A percentile compares a stretch with the other conserved stretches of the same genome.
These are phyloP conservation scores for Sympetrum striolatum DNA, from an alignment of 2,888 invertebrate genomes.

Conservation along the genomic window DNA sequence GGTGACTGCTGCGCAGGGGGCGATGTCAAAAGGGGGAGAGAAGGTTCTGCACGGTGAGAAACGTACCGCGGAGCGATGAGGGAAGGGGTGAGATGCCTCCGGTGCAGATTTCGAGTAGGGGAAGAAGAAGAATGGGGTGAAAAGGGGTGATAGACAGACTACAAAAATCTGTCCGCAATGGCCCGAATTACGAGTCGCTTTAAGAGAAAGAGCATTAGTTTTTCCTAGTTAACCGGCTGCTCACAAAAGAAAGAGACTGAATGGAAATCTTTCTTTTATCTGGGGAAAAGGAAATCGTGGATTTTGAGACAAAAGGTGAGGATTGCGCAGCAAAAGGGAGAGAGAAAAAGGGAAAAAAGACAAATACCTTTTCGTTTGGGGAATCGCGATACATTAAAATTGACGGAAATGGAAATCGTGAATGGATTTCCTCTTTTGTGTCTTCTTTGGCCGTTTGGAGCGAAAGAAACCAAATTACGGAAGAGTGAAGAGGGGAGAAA, in stretches of 20 bases:
- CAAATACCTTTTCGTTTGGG: too few species aligned
- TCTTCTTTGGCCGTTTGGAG: too few species aligned
- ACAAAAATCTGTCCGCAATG: not conserved
- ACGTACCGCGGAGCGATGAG: not conserved
- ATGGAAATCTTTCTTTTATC: not conserved
- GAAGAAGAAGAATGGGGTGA: not conserved
- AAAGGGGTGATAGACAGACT: not conserved
- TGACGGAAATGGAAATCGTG: too few species aligned
- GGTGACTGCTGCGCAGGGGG: not conserved
- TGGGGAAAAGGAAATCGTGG: not conserved
- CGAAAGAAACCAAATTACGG: too few species aligned
- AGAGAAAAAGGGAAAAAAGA: not conserved
- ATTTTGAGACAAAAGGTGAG: not conserved
- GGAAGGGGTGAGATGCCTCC: not conserved
- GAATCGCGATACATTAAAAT: too few species aligned
- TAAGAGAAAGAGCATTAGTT: not conserved
- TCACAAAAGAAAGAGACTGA: not conserved
- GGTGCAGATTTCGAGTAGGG: not conserved
- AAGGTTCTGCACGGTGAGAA: not conserved
- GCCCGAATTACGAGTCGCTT: not conserved
- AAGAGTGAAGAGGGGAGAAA: not conserved
- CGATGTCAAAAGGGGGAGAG: not conserved
- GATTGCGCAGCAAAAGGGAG: not conserved
- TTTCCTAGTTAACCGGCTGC: not conserved
- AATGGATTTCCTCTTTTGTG: too few species aligned